phyloP scores from a whole-genome alignment of 1,140 invertebrate species.

The Andrena cerasifolii region DNA sequence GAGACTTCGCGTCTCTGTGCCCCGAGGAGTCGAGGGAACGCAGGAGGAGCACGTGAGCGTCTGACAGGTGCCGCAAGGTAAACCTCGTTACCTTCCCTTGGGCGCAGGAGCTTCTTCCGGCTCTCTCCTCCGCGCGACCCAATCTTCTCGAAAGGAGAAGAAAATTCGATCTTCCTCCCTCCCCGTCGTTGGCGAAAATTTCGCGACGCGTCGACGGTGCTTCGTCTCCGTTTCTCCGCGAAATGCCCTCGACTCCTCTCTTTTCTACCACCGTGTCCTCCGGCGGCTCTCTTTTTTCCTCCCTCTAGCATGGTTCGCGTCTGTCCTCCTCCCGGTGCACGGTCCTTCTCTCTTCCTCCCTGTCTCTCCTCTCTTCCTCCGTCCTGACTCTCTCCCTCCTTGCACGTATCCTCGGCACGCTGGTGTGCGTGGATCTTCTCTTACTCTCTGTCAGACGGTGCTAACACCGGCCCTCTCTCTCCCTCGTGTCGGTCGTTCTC shows the following conservation, averaged over 20 bases:
- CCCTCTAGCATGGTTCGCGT: not conserved
- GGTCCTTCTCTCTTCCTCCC: slow-evolving; percentile 6
- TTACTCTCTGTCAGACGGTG: slow-evolving; percentile 33
- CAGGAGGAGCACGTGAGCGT: slow-evolving; percentile 61
- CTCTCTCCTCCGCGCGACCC: not conserved
- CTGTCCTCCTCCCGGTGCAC: not conserved
- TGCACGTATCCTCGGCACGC: not conserved
- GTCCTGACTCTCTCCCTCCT: not conserved
- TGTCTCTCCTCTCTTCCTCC: slow-evolving; percentile 14
- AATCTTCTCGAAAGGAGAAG: not conserved
- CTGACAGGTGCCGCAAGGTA: slow-evolving; percentile 68
- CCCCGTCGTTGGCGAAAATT: not conserved
- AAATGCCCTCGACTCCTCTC: slow-evolving; percentile 1
- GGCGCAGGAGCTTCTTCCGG: not conserved
- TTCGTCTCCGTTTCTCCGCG: slow-evolving; percentile 8
- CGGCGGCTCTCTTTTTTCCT: slow-evolving; percentile 8
- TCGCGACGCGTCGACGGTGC: slow-evolving; percentile 3
- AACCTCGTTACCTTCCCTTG: slow-evolving; percentile 30
- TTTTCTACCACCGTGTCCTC: slow-evolving; percentile 17
- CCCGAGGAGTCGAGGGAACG: not conserved
- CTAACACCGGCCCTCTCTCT: slow-evolving; percentile 21
- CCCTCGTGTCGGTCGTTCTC: slow-evolving; percentile 37
- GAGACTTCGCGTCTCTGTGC: slow-evolving; percentile 16
- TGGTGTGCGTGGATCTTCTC: too few relatives aligned
- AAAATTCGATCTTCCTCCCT: not conserved